Conservation (phyloP, 2,888 invertebrate species). For the Drosophila sordidula region DNA sequence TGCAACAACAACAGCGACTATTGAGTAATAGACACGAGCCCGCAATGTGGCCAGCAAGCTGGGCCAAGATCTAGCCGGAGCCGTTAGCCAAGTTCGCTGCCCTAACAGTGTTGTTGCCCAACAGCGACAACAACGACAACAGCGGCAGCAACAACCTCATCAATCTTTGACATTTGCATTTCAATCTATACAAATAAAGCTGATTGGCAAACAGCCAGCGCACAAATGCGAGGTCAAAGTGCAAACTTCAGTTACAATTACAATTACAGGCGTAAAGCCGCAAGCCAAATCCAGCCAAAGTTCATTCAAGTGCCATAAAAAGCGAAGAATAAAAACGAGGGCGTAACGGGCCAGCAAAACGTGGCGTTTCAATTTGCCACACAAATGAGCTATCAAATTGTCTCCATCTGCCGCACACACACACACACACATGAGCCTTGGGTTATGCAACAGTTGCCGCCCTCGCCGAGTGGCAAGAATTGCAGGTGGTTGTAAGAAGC, state of each 20-base stretch:
- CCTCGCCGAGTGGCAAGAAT: constrained; percentile 18
- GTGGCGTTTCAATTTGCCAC: constrained; percentile 42
- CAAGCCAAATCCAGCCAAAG: constrained; percentile 9
- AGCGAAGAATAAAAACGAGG: background rate
- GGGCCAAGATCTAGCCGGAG: constrained; percentile 3
- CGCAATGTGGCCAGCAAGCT: constrained; percentile 12
- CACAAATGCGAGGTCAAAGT: constrained; percentile 25
- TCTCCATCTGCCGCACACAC: constrained; percentile 14
- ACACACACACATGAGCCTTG: constrained; percentile 17
- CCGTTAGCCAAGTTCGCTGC: constrained; percentile 35
- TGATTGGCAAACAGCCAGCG: constrained; percentile 1
- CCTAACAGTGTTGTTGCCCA: constrained; percentile 21
- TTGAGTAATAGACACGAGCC: constrained; percentile 70
- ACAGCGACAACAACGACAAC: constrained; percentile 4
- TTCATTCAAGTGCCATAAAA: constrained; percentile 33
- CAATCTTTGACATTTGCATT: constrained; percentile 48
- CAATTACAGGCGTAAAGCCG: constrained; percentile 11
- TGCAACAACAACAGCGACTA: constrained; percentile 66
- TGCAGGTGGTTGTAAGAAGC: constrained; percentile 37
- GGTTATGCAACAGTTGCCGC: constrained; percentile 67
- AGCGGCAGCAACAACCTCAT: constrained; percentile 12
- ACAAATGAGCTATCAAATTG: constrained; percentile 38
- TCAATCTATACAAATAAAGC: constrained; percentile 8
- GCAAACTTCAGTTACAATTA: constrained; percentile 27
- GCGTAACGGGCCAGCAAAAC: constrained; percentile 26